Base-by-base conservation (phyloP, 2,888 invertebrate genomes). In the Thecophora atra region DNA sequence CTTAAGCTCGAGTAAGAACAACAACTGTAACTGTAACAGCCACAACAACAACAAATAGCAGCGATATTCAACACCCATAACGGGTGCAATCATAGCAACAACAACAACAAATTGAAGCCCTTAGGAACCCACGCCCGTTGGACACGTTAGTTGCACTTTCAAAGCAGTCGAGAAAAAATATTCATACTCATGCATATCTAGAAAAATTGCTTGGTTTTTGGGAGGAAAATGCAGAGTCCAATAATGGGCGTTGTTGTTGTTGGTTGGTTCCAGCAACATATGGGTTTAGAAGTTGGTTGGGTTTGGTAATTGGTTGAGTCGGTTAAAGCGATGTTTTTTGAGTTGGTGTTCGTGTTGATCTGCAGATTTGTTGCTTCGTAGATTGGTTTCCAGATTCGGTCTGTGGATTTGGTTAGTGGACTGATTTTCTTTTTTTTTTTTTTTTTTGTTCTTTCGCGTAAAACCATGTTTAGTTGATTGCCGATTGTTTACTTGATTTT, bases 51-150 rank as follows among this genome's bases (percentile, higher is more conserved):
- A 44, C 58, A 24, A 37, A n/a, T n/a, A n/a, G n/a, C 37, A 37
- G 11, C 37, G 0, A 37, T 2, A 8, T 37, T 37, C 37, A 37
- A 37, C 37, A 37, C 37, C 37, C 6, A 1, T 37, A 37, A 37
- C 37, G 37, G 37, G 11, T 6, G 37, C 37, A 37, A 63, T 8
- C 6, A 63, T 11, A 6, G 8, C n/a, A 24, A 63, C 4, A 42
- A n/a, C 21, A 56, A 21, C 37, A 65, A 65, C 28, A 65, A 47
- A 8, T 7, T 42, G n/a, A 68, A 21, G 56, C 56, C 67, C 67
- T 52, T 19, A 21, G 56, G 56, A 68, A 30, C 67, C 56, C 56
- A 56, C 67, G 56, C 19, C 24, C 21, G 17, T 68, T 68, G 44
- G 56, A 28, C 56, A 28, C 42, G 19, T 28, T 26, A 30, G 54